Evolutionary conservation across 2,888 invertebrate genomes (phyloP).

Genomic region (Epiblema foenella): DNA sequence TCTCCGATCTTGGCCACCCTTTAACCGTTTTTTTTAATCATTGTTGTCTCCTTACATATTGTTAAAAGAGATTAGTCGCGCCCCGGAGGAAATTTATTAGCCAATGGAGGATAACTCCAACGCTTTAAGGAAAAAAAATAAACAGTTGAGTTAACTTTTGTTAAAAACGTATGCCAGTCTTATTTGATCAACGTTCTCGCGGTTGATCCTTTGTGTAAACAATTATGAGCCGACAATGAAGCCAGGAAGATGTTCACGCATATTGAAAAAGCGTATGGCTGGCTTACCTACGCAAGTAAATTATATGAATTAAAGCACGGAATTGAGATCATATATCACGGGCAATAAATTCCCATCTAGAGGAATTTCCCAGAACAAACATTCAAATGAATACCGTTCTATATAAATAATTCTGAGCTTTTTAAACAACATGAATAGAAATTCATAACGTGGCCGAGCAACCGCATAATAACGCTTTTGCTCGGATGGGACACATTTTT

Average conservation of each 20-base stretch:
- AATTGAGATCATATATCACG: constrained; percentile 19
- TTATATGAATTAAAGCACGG: constrained; percentile 5
- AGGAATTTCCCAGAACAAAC: constrained; percentile 23
- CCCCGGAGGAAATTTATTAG: no score
- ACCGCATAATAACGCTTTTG: constrained; percentile 21
- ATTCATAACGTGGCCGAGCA: constrained; percentile 40
- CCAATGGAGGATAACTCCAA: no score
- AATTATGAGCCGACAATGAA: no score
- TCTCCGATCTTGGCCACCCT: no score
- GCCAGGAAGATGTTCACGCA: not conserved
- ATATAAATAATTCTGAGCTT: constrained; percentile 35
- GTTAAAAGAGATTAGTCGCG: no score
- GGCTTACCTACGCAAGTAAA: not conserved
- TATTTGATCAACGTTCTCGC: no score
- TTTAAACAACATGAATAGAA: constrained; percentile 43
- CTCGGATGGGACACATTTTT: constrained; percentile 32
- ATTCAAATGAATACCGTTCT: constrained; percentile 33
- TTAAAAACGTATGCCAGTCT: no score
- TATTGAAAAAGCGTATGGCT: not conserved
- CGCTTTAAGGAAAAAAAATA: no score
- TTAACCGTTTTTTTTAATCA: no score
- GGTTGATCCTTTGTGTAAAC: no score
- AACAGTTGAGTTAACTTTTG: no score
- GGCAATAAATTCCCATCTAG: constrained; percentile 22
- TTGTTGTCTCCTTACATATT: no score